phyloP scores from a whole-genome alignment of 2,888 invertebrate species.

The Boloria euphrosyne region DNA sequence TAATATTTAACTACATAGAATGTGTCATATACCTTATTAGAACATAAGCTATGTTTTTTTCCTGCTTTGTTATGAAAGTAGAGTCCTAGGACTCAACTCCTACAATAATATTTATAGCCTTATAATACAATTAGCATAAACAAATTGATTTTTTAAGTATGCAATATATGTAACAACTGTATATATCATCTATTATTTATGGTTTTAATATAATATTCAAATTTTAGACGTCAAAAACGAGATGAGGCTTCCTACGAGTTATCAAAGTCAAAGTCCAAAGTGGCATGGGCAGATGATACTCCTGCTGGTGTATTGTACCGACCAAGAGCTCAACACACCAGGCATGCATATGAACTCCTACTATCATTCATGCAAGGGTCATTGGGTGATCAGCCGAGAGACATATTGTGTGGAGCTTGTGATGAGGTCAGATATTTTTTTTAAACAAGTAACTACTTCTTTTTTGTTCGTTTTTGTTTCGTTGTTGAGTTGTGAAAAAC shows the following conservation, averaged over 20 bases:
- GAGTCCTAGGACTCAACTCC: too few species aligned
- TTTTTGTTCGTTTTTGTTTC: too few species aligned
- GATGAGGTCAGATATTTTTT: slow-evolving; percentile 89
- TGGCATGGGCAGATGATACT: slow-evolving; percentile 95
- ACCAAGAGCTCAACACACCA: slow-evolving; percentile 98
- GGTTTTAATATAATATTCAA: not conserved
- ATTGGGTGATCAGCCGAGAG: slow-evolving; percentile 97
- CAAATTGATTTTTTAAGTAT: too few species aligned
- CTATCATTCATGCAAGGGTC: slow-evolving; percentile 98
- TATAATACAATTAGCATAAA: too few species aligned
- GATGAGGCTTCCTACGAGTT: slow-evolving; percentile 97
- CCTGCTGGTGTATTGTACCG: slow-evolving; percentile 94
- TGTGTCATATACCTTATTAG: too few species aligned
- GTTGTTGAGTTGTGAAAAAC: too few species aligned
- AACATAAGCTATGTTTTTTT: too few species aligned
- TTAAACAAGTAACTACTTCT: not conserved
- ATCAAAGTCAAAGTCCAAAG: slow-evolving; percentile 93
- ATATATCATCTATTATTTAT: too few species aligned
- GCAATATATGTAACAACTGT: too few species aligned
- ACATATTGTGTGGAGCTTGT: slow-evolving; percentile 98
- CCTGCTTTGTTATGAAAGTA: too few species aligned
- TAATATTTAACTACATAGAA: too few species aligned
- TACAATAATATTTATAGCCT: too few species aligned
- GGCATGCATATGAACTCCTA: slow-evolving; percentile 97
- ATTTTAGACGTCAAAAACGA: slow-evolving; percentile 88